A percentile compares a stretch with the other conserved stretches of the same genome.
Conservation (phyloP, 2,888 invertebrate genomes). For the Cynaeus angustus region DNA sequence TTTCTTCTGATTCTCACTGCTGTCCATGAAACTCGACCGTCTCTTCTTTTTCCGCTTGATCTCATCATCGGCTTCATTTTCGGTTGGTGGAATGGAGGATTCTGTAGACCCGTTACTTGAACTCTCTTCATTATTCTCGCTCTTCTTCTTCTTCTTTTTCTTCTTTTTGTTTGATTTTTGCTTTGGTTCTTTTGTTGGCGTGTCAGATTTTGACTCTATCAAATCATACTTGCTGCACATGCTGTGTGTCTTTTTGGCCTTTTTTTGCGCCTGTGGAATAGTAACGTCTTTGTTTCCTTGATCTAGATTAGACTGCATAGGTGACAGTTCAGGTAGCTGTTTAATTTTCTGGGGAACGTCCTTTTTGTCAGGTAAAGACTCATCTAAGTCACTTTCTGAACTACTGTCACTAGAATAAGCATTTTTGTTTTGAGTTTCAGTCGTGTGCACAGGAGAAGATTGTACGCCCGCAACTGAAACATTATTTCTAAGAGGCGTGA, state of each 20-base stretch:
- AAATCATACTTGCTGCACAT: slow-evolving; percentile 16
- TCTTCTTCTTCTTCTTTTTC: slow-evolving; percentile 44
- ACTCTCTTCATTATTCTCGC: slow-evolving; percentile 51
- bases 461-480: neutral
- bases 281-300: neutral
- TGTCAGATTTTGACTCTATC: neutral
- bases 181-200: slow-evolving; percentile 24
- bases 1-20: neutral
- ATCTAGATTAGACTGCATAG: slow-evolving; percentile 46
- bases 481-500: slow-evolving; percentile 58
- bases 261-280: slow-evolving; percentile 12
- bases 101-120: neutral
- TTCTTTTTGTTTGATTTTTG: slow-evolving; percentile 33
- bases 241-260: slow-evolving; percentile 19
- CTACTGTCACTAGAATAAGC: slow-evolving; percentile 60
- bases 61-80: slow-evolving; percentile 3
- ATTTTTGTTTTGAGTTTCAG: slow-evolving; percentile 29
- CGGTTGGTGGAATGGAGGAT: neutral
- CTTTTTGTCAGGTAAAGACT: slow-evolving; percentile 31
- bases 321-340: slow-evolving; percentile 61
- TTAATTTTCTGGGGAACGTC: slow-evolving; percentile 32
- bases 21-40: slow-evolving; percentile 23
- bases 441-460: slow-evolving; percentile 15
- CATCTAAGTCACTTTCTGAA: slow-evolving; percentile 64
- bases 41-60: slow-evolving; percentile 19